Conservation (phyloP, 2,797 vertebrate species). For the Percopsis omiscomaycus region DNA sequence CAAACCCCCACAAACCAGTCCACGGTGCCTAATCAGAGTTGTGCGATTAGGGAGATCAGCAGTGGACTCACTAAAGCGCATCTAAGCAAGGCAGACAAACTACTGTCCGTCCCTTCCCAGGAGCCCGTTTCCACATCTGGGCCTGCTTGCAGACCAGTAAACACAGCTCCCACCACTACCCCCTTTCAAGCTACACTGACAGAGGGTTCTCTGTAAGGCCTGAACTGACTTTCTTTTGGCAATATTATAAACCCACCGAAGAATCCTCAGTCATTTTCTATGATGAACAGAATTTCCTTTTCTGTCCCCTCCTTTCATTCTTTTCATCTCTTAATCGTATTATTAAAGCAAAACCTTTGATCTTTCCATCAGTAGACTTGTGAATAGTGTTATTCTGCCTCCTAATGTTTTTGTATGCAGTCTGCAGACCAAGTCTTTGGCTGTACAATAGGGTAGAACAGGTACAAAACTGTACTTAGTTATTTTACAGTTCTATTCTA, state of each 20-base stretch:
- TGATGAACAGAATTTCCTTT: slow-evolving; percentile 25
- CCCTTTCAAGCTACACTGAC: slow-evolving; percentile 6
- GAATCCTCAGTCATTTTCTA: slow-evolving; percentile 22
- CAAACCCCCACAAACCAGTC: slow-evolving; percentile 1
- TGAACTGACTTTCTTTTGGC: slow-evolving; percentile 22
- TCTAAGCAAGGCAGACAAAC: slow-evolving; percentile 11
- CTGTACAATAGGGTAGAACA: slow-evolving; percentile 1
- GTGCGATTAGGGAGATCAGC: slow-evolving; percentile 29
- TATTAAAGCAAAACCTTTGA: slow-evolving; percentile 32
- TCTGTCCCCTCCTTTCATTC: slow-evolving; percentile 1
- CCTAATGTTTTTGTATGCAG: slow-evolving; percentile 20
- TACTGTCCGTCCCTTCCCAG: not conserved
- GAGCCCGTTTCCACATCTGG: slow-evolving; percentile 11
- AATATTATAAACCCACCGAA: slow-evolving; percentile 27
- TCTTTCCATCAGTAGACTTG: slow-evolving; percentile 36
- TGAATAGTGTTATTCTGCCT: slow-evolving; percentile 26
- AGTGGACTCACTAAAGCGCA: slow-evolving; percentile 3
- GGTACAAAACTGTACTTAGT: no score
- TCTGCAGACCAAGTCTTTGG: slow-evolving; percentile 29
- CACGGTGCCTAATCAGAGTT: slow-evolving; percentile 28
- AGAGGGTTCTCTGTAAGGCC: not conserved
- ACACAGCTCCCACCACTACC: slow-evolving; percentile 15
- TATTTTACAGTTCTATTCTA: no score
- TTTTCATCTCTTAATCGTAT: not conserved
- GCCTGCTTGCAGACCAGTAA: not conserved